Evolutionary conservation across 1,140 invertebrate species (phyloP).

Genomic region (Philotrypesis tridentata): DNA sequence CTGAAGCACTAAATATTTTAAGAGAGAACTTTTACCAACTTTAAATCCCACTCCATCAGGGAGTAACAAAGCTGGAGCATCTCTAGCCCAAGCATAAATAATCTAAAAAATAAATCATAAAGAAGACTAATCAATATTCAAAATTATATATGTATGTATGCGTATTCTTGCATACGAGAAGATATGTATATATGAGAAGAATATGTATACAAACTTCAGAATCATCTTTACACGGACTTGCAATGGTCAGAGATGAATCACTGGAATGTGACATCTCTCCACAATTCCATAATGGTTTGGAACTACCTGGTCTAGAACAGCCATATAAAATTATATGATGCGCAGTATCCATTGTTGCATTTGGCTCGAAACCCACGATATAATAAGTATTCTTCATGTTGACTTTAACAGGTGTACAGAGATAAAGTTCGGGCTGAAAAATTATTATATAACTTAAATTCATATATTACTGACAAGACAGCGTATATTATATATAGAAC

Average conservation of each 20-base stretch:
- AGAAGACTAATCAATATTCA: neutral
- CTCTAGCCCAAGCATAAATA: constrained; percentile 97
- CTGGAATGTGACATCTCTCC: constrained; percentile 87
- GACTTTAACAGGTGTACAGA: constrained; percentile 88
- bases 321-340: constrained; percentile 99
- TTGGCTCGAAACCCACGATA: constrained; percentile 94
- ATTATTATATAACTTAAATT: neutral
- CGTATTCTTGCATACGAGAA: too few species aligned
- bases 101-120: constrained; percentile 76
- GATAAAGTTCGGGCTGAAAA: constrained; percentile 86
- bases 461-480: too few species aligned
- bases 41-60: constrained; percentile 90
- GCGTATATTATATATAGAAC: too few species aligned
- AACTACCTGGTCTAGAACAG: constrained; percentile 87
- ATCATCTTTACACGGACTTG: constrained; percentile 81
- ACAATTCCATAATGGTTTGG: constrained; percentile 90
- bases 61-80: constrained; percentile 89
- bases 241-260: constrained; percentile 69
- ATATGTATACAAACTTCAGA: constrained; percentile 76
- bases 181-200: too few species aligned
- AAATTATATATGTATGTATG: too few species aligned
- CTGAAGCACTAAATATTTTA: constrained; percentile 90
- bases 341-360: constrained; percentile 90
- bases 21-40: constrained; percentile 81
- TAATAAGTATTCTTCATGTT: constrained; percentile 82